A percentile compares a stretch with the other conserved stretches of the same genome.
phyloP scores from a whole-genome alignment of 2,888 invertebrate genomes.

The Synanthedon tipuliformis region DNA sequence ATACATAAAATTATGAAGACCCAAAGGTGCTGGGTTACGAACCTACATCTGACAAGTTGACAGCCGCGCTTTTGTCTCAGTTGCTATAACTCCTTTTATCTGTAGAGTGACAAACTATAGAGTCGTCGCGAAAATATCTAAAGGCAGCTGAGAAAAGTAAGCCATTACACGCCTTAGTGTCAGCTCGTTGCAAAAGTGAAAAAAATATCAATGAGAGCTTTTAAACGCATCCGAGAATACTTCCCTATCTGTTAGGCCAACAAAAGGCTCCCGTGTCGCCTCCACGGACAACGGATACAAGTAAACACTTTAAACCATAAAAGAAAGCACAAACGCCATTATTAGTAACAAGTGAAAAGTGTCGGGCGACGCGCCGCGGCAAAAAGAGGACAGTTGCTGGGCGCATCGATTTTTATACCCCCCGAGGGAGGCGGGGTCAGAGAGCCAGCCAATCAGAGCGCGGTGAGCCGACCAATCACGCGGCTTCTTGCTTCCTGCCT shows the following conservation, averaged over 20 bases:
- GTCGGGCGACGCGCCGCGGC: conserved; percentile 47
- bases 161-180: conserved; percentile 16
- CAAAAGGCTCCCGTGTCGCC: conserved; percentile 54
- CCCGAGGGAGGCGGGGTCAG: conserved; percentile 55
- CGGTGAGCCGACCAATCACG: conserved; percentile 62
- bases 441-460: conserved; percentile 54
- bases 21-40: no score
- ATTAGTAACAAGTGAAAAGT: conserved; percentile 59
- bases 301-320: conserved; percentile 63
- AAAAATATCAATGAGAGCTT: conserved; percentile 39
- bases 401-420: conserved; percentile 68
- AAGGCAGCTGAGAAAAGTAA: conserved; percentile 16
- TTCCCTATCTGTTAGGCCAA: conserved; percentile 34
- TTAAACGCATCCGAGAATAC: conserved; percentile 43
- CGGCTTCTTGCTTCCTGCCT: conserved; percentile 49
- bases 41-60: no score
- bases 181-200: conserved; percentile 34
- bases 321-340: conserved; percentile 60
- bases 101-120: neutral
- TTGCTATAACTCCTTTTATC: no score
- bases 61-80: no score
- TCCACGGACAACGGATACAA: conserved; percentile 58
- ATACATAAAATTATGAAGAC: no score
- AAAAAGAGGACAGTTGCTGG: conserved; percentile 45
- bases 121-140: conserved; percentile 12